A percentile compares a stretch with the other conserved stretches of the same genome.
Conservation (phyloP, 2,113 vertebrate species). For the Odontesthes bonariensis region DNA sequence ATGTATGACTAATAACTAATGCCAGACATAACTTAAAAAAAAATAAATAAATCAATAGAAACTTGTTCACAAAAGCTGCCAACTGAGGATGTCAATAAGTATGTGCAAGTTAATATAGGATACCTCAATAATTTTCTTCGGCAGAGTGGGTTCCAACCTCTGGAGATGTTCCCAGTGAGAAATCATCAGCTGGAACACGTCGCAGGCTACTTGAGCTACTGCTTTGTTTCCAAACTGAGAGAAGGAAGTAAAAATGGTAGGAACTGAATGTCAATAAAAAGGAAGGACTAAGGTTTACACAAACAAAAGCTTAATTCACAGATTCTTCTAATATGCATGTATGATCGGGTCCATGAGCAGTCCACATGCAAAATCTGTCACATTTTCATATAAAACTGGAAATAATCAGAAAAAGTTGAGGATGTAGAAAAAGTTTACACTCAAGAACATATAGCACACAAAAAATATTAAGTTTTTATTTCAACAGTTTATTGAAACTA, state of each 20-base stretch:
- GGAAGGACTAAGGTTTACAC: neutral
- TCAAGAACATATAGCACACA: neutral
- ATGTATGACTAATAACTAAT: constrained; percentile 14
- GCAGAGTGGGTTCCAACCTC: constrained; percentile 86
- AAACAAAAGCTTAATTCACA: neutral
- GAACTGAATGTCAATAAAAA: neutral
- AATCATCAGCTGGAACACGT: constrained; percentile 93
- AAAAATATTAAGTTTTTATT: neutral
- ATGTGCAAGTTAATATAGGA: constrained; percentile 8
- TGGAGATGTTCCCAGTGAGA: constrained; percentile 95
- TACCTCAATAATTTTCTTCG: constrained; percentile 96
- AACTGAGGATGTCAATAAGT: neutral
- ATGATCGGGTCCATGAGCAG: rapidly evolving
- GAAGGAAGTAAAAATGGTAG: constrained; percentile 1
- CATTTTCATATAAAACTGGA: neutral
- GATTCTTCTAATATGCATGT: neutral
- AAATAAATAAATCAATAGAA: constrained; percentile 4
- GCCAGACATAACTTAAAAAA: constrained; percentile 14
- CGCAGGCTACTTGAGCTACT: constrained; percentile 94
- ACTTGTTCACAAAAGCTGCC: neutral
- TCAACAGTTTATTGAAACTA: neutral
- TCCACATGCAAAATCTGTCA: neutral
- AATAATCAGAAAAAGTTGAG: neutral
- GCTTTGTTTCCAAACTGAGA: constrained; percentile 93
- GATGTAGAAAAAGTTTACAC: rapidly evolving